A percentile compares a stretch with the other conserved stretches of the same genome.
Conservation (phyloP, 2,797 vertebrate species). For the Peromyscus nudipes region DNA sequence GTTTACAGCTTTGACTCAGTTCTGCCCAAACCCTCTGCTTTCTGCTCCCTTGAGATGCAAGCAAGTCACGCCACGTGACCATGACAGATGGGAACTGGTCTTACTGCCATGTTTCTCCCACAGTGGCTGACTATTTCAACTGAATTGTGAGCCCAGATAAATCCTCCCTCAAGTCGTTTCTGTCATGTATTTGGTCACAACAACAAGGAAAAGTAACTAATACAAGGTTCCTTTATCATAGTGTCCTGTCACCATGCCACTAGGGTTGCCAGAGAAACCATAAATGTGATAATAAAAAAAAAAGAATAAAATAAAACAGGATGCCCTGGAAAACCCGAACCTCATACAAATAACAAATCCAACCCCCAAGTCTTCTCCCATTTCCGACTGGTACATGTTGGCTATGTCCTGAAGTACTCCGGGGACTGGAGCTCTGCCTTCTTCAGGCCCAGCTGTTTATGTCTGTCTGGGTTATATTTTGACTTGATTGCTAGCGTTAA, state of each 20-base stretch:
- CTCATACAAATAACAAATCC: background rate
- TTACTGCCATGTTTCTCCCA: too few species aligned
- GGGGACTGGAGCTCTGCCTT: background rate
- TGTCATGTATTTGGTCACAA: background rate
- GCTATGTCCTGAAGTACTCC: background rate
- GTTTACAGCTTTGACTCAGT: background rate
- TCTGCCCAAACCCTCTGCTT: background rate
- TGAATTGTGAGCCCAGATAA: background rate
- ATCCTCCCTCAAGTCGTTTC: background rate
- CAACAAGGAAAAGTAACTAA: background rate
- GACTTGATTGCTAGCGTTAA: background rate
- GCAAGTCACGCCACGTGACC: background rate
- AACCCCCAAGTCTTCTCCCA: background rate
- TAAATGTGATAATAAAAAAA: background rate
- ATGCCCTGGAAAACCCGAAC: background rate
- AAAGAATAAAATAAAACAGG: slow-evolving; percentile 11
- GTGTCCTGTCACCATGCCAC: background rate
- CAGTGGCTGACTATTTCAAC: background rate
- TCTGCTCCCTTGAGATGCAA: background rate
- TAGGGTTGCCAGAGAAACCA: background rate
- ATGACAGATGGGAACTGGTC: background rate
- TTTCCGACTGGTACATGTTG: background rate
- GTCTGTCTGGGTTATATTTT: background rate
- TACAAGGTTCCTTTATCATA: background rate
- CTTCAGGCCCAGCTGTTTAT: background rate